phyloP scores from a whole-genome alignment of 2,797 vertebrate genomes.

The Loriculus beryllinus region DNA sequence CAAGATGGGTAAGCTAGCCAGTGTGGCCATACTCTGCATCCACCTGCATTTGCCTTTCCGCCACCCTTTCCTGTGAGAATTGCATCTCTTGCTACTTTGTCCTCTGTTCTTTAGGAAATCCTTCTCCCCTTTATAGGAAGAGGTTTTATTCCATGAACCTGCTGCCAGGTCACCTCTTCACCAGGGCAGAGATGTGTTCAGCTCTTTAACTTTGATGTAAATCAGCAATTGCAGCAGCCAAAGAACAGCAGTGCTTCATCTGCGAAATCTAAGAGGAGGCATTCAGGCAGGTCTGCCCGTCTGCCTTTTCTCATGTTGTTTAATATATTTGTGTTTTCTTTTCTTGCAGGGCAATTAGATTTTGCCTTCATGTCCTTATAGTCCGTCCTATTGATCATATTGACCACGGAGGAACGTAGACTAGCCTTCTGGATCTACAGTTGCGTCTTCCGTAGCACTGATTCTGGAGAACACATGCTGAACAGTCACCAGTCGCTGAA shows the following conservation, averaged over 20 bases:
- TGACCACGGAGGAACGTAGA: conserved; percentile 50
- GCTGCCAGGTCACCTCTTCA: background rate
- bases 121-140: background rate
- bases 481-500: conserved; percentile 3
- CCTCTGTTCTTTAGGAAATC: background rate
- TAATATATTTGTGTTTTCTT: conserved; percentile 27
- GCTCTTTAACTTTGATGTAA: background rate
- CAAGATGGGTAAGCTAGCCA: rapidly evolving
- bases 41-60: rapidly evolving
- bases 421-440: conserved; percentile 38
- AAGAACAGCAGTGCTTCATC: background rate
- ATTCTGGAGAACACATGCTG: conserved; percentile 50
- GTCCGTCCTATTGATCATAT: conserved; percentile 42
- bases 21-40: rapidly evolving
- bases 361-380: conserved; percentile 59
- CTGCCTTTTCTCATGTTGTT: conserved; percentile 17
- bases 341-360: conserved; percentile 60
- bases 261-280: background rate
- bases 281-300: rapidly evolving
- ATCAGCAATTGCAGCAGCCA: background rate
- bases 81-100: background rate
- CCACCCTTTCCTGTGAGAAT: background rate
- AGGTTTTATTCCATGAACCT: background rate
- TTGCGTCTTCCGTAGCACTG: conserved; percentile 51
- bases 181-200: background rate